These are phyloP conservation scores for Copsychus sechellarum DNA, from an alignment of 2,113 vertebrate species.

Conservation along the genomic window DNA sequence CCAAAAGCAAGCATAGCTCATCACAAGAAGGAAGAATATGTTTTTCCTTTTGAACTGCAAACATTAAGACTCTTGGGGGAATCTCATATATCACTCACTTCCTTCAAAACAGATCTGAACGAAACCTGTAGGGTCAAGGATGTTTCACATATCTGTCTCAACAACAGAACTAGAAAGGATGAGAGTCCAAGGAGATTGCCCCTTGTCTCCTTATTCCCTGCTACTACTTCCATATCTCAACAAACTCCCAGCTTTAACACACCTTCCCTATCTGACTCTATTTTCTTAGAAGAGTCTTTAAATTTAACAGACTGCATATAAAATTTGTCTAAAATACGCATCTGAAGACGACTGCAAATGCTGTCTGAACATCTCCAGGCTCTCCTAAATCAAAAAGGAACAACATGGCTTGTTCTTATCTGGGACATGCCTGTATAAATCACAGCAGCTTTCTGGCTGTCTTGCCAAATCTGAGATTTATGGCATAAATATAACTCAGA, in stretches of 20 bases:
- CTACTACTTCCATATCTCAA: neutral
- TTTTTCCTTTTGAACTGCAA: neutral
- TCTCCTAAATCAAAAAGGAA: neutral
- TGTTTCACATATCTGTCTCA: neutral
- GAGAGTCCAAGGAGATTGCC: neutral
- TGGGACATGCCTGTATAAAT: neutral
- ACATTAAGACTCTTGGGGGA: neutral
- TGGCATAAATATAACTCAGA: neutral
- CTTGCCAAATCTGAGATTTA: neutral
- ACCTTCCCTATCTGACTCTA: neutral
- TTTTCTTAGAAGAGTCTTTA: neutral
- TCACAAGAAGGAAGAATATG: neutral
- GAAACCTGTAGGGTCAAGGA: neutral
- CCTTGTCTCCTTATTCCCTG: neutral
- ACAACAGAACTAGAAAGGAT: neutral
- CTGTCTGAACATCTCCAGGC: neutral
- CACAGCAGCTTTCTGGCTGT: neutral
- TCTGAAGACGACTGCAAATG: neutral
- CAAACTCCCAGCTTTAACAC: neutral
- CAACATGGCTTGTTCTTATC: neutral
- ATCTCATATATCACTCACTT: neutral
- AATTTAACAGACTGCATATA: neutral
- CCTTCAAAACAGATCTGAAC: neutral
- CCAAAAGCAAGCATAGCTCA: neutral
- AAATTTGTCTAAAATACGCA: neutral